Evolutionary conservation across 2,797 vertebrate species (phyloP).

Genomic region (Salmo trutta): DNA sequence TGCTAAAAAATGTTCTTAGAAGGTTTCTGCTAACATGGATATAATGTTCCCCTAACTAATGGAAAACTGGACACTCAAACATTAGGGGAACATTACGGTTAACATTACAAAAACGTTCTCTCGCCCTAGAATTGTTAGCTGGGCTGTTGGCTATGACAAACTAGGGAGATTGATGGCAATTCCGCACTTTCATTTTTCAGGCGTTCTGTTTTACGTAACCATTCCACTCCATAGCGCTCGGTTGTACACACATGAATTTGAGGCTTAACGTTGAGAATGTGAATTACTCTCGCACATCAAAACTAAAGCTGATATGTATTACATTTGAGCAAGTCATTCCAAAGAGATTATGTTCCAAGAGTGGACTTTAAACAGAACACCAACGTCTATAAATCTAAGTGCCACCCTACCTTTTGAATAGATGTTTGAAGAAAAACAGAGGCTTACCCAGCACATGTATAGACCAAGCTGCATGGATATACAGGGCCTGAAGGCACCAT

Average conservation of each 20-base stretch:
- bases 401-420: not conserved
- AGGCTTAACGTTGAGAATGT: not conserved
- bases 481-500: not conserved
- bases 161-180: not conserved
- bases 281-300: not conserved
- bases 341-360: not conserved
- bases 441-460: not conserved
- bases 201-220: not conserved
- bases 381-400: not conserved
- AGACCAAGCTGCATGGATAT: not conserved
- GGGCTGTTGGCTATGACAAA: not conserved
- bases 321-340: not conserved
- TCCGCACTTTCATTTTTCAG: not conserved
- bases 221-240: not conserved
- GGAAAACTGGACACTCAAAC: too few species aligned
- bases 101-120: too few species aligned
- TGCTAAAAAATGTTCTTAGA: too few species aligned
- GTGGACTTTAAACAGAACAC: not conserved
- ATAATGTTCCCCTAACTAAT: too few species aligned
- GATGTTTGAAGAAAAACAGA: not conserved
- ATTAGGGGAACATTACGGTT: too few species aligned
- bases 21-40: too few species aligned
- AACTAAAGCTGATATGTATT: not conserved
- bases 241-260: not conserved
- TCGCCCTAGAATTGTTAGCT: too few species aligned